These are phyloP conservation scores for Erythrocercus mccallii DNA, from an alignment of 2,113 vertebrate genomes.

Conservation along the genomic window DNA sequence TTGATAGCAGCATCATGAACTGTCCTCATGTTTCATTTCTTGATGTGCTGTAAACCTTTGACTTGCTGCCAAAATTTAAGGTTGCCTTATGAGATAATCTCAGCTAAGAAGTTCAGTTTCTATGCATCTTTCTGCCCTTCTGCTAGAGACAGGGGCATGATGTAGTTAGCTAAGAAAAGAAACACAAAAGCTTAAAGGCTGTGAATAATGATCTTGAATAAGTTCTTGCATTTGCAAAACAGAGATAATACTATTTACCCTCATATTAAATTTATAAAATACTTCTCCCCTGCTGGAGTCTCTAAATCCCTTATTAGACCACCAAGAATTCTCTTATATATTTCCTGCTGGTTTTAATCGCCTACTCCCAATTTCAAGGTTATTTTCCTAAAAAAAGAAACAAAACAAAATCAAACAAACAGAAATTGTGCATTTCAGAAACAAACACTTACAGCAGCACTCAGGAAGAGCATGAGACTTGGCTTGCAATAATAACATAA, in stretches of 20 bases:
- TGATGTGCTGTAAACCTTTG: constrained; percentile 17
- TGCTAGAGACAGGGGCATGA: not conserved
- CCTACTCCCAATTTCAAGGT: not conserved
- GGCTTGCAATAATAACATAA: constrained; percentile 12
- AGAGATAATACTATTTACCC: not conserved
- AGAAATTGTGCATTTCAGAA: not conserved
- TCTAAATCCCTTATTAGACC: constrained; percentile 29
- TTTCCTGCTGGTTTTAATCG: not conserved
- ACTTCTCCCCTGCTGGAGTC: not conserved
- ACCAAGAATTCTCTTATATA: not conserved
- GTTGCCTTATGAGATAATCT: not conserved
- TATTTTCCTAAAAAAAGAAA: not conserved
- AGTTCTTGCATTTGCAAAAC: constrained; percentile 11
- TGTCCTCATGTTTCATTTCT: not conserved
- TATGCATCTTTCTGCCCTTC: constrained; percentile 35
- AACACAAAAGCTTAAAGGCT: not conserved
- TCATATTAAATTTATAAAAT: constrained; percentile 11
- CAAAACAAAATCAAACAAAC: not conserved
- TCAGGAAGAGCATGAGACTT: not conserved
- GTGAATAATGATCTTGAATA: not conserved
- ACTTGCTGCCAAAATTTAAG: not conserved
- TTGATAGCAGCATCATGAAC: not conserved
- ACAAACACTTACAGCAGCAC: not conserved
- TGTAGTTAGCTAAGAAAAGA: constrained; percentile 41
- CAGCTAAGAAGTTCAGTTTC: not conserved